These are phyloP conservation scores for Lemur catta DNA, from an alignment of 2,797 vertebrate genomes.

Conservation along the genomic window DNA sequence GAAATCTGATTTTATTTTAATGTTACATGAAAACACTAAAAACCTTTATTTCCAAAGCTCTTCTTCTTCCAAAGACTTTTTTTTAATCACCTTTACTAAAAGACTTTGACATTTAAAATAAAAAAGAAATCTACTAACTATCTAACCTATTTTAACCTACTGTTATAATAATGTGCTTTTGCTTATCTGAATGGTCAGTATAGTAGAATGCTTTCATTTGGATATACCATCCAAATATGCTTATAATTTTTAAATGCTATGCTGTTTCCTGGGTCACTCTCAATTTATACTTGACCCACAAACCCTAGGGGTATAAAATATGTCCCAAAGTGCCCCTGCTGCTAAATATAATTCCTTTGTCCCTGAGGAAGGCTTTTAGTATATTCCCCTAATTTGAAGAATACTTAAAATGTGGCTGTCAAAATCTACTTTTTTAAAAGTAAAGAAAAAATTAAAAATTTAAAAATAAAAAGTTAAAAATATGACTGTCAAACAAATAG, in stretches of 20 bases:
- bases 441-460: background rate
- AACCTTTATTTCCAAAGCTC: constrained; percentile 19
- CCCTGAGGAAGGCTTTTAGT: background rate
- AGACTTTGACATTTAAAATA: constrained; percentile 4
- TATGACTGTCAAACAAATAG: background rate
- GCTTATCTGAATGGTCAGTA: constrained; percentile 1
- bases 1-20: constrained; percentile 62
- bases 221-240: background rate
- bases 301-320: background rate
- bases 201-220: background rate
- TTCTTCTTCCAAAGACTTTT: background rate
- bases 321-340: background rate
- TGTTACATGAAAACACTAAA: constrained; percentile 55
- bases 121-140: constrained; percentile 51
- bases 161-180: background rate
- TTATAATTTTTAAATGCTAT: background rate
- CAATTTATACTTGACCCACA: background rate
- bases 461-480: background rate
- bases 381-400: constrained; percentile 17
- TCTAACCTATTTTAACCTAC: constrained; percentile 56
- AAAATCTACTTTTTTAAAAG: background rate
- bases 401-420: background rate
- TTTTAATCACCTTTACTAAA: constrained; percentile 43
- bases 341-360: constrained; percentile 30
- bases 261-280: background rate